These are phyloP conservation scores for Protonibea diacanthus DNA, from an alignment of 2,797 vertebrate genomes.

Conservation along the genomic window DNA sequence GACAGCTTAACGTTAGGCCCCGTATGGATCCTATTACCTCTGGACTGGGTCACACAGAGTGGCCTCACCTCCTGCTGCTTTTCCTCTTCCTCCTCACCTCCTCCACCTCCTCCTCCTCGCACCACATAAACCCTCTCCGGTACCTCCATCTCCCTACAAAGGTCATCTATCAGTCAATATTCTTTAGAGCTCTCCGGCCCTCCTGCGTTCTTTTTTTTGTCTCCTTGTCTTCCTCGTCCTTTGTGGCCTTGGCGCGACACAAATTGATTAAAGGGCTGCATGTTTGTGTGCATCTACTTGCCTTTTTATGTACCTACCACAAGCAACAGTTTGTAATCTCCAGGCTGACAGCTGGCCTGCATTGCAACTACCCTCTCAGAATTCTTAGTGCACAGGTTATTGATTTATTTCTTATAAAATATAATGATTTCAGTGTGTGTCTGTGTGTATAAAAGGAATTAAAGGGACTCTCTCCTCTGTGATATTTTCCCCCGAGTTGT, in stretches of 20 bases:
- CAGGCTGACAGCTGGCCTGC: constrained; percentile 21
- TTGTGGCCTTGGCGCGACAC: constrained; percentile 58
- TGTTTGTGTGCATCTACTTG: neutral
- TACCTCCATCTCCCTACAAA: constrained; percentile 67
- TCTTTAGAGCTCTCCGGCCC: constrained; percentile 70
- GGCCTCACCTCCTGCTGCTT: constrained; percentile 47
- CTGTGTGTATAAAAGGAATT: constrained; percentile 25
- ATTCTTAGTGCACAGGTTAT: constrained; percentile 36
- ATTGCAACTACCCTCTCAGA: constrained; percentile 17
- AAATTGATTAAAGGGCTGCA: constrained; percentile 57
- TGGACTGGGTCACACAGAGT: constrained; percentile 52
- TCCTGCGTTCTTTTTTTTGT: constrained; percentile 39
- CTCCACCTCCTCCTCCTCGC: constrained; percentile 26
- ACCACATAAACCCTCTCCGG: constrained; percentile 56
- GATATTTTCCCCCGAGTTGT: constrained; percentile 48
- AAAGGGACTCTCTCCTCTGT: constrained; percentile 26
- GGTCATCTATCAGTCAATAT: constrained; percentile 80
- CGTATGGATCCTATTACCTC: constrained; percentile 72
- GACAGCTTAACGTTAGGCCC: constrained; percentile 63
- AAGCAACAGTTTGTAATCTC: constrained; percentile 19
- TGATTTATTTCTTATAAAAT: constrained; percentile 50
- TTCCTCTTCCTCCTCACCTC: constrained; percentile 30
- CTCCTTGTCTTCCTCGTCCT: constrained; percentile 15
- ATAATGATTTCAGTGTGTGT: constrained; percentile 19
- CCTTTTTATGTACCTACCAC: constrained; percentile 5